Conservation (phyloP, 2,888 invertebrate genomes). For the Ectemnius continuus region DNA sequence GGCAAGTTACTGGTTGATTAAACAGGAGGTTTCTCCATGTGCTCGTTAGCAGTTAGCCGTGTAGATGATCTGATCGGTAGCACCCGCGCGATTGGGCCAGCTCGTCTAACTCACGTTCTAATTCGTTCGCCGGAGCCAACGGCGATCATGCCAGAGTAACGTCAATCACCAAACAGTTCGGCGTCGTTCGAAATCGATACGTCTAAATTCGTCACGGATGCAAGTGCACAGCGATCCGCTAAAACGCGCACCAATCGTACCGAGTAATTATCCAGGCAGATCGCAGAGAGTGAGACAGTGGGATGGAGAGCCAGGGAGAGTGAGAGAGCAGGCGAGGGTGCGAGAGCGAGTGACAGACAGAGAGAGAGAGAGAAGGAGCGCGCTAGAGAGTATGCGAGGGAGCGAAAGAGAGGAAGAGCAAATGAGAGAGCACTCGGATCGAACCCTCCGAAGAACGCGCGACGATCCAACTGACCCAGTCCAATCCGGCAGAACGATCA, state of each 20-base stretch:
- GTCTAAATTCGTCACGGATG: conserved; percentile 42
- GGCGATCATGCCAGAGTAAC: conserved; percentile 7
- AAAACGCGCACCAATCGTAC: conserved; percentile 3
- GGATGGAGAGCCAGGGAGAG: too few species aligned
- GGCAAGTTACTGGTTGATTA: too few species aligned
- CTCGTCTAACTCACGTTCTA: conserved; percentile 66
- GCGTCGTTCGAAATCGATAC: conserved; percentile 46
- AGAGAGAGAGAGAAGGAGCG: conserved; percentile 11
- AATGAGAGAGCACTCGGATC: too few species aligned
- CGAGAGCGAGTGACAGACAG: background rate
- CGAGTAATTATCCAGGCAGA: background rate
- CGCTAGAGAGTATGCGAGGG: background rate
- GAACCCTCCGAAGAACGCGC: conserved; percentile 42
- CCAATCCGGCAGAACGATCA: conserved; percentile 34
- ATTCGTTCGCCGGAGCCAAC: conserved; percentile 34
- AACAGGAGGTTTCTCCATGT: background rate
- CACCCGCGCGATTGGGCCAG: conserved; percentile 68
- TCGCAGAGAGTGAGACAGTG: too few species aligned
- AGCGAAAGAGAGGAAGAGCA: too few species aligned
- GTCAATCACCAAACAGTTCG: conserved; percentile 53
- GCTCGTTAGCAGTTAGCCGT: conserved; percentile 8
- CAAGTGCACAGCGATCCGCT: conserved; percentile 8
- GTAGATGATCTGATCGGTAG: conserved; percentile 20
- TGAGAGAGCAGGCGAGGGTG: too few species aligned
- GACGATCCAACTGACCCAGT: conserved; percentile 54